Evolutionary conservation across 2,888 invertebrate genomes (phyloP).

Genomic region (Ceraclea dissimilis): DNA sequence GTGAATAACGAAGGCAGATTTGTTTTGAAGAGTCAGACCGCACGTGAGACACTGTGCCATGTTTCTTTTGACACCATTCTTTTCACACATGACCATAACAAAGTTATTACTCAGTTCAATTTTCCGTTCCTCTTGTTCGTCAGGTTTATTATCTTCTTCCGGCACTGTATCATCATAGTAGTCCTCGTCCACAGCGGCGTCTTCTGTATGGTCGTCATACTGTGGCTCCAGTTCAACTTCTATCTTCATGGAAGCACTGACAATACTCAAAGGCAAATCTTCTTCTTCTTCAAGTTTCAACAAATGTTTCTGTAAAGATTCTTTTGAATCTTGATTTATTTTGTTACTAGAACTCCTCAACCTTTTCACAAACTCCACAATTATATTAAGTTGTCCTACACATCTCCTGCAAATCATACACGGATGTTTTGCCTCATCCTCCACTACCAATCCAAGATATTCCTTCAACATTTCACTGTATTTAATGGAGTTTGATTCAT

Average conservation of each 20-base stretch:
- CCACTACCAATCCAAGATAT: constrained; percentile 9
- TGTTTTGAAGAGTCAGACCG: constrained; percentile 11
- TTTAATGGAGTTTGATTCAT: constrained; percentile 1
- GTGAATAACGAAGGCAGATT: constrained; percentile 17
- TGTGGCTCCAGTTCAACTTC: constrained; percentile 1
- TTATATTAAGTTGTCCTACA: constrained; percentile 9
- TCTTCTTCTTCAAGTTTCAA: constrained; percentile 14
- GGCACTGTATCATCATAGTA: background rate
- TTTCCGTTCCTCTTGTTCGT: background rate
- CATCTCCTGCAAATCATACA: constrained; percentile 12
- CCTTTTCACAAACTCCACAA: constrained; percentile 11
- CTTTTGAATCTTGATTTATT: constrained; percentile 5
- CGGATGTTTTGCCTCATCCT: constrained; percentile 12
- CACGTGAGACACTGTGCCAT: constrained; percentile 15
- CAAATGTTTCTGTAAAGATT: background rate
- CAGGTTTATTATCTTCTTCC: background rate
- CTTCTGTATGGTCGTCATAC: constrained; percentile 5
- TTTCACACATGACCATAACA: constrained; percentile 1
- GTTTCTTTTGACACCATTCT: constrained; percentile 10
- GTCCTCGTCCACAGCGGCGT: background rate
- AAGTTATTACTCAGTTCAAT: background rate
- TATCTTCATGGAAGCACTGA: constrained; percentile 4
- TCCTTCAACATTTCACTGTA: constrained; percentile 16
- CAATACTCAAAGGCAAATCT: constrained; percentile 6
- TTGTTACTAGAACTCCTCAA: constrained; percentile 3